Conservation (phyloP, 2,888 invertebrate genomes). For the Ophraella communa region DNA sequence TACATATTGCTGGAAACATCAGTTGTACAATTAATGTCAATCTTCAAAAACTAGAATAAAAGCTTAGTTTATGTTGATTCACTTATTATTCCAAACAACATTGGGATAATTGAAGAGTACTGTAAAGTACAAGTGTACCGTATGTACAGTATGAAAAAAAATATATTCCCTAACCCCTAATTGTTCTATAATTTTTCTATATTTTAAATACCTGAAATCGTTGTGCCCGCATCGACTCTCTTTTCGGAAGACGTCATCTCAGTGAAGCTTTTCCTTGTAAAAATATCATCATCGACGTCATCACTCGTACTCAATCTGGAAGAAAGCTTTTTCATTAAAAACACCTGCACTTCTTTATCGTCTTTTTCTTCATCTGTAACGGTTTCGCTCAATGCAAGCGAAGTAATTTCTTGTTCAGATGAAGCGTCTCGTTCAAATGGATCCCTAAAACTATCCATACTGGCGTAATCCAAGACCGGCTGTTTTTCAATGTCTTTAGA, state of each 20-base stretch:
- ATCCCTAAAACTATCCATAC: slow-evolving; percentile 52
- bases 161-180: neutral
- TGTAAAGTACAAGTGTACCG: too few relatives aligned
- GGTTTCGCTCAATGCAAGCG: neutral
- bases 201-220: slow-evolving; percentile 17
- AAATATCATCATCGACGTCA: neutral
- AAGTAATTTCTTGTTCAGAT: neutral
- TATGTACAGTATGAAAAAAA: neutral
- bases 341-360: neutral
- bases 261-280: neutral
- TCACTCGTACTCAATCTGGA: neutral
- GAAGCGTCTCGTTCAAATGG: neutral
- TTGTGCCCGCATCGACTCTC: slow-evolving; percentile 23
- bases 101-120: too few relatives aligned
- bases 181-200: too few relatives aligned
- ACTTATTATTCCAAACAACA: too few relatives aligned
- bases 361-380: neutral
- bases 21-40: too few relatives aligned
- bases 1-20: too few relatives aligned
- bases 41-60: too few relatives aligned
- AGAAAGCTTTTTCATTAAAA: slow-evolving; percentile 8
- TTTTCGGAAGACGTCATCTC: slow-evolving; percentile 1
- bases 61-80: too few relatives aligned
- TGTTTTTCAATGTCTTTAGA: slow-evolving; percentile 55
- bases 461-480: slow-evolving; percentile 52